Percentiles rank a stretch among this genome's conserved stretches.
Evolutionary conservation across 1,140 invertebrate species (phyloP).

Genomic region (Vollenhovia emeryi): DNA sequence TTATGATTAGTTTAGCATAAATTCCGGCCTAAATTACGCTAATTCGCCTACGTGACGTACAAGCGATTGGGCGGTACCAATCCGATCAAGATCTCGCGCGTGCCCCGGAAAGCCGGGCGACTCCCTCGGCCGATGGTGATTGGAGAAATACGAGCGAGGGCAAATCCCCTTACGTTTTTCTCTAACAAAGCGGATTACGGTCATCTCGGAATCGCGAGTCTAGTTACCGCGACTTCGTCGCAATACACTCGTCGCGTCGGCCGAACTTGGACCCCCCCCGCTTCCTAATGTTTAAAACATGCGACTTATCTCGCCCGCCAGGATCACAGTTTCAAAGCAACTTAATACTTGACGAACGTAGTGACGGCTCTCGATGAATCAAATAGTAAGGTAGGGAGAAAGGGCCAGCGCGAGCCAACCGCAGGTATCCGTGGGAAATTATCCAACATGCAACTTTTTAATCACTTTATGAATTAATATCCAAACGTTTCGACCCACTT

Average conservation of each 20-base stretch:
- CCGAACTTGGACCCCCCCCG: conserved; percentile 25
- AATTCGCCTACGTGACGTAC: conserved; percentile 10
- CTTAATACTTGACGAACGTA: too few species aligned
- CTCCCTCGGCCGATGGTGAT: not conserved
- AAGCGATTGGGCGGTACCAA: not conserved
- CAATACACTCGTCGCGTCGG: conserved; percentile 5
- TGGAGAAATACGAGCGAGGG: not conserved
- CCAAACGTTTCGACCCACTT: too few species aligned
- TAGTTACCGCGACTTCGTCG: conserved; percentile 24
- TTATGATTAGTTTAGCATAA: conserved; percentile 25
- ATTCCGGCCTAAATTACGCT: conserved; percentile 19
- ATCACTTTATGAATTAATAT: too few species aligned
- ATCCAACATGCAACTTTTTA: too few species aligned
- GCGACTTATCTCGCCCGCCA: not conserved
- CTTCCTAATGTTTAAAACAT: conserved; percentile 52
- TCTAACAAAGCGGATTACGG: not conserved
- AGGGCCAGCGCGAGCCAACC: too few species aligned
- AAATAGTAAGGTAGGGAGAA: too few species aligned
- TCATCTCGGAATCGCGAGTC: conserved; percentile 23
- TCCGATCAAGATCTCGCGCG: not conserved
- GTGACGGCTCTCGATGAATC: too few species aligned
- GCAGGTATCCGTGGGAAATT: too few species aligned
- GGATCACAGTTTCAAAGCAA: conserved; percentile 36
- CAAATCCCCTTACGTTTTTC: conserved; percentile 14
- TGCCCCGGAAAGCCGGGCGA: not conserved